Conservation (phyloP, 2,797 vertebrate genomes). For the Rhinogobio ventralis region DNA sequence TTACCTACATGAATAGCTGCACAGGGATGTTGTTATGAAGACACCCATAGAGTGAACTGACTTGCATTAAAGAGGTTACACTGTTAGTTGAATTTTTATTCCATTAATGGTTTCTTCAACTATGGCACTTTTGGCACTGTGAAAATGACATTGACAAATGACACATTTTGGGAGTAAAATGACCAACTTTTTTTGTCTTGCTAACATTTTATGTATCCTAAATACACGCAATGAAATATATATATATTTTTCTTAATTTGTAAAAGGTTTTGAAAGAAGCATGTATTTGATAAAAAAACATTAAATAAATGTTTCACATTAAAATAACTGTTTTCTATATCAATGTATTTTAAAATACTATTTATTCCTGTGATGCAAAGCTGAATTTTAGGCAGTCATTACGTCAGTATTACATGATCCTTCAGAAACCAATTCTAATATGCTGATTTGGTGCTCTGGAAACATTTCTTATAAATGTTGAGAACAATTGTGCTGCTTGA, state of each 20-base stretch:
- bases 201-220: background rate
- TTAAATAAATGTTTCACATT: background rate
- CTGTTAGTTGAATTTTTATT: background rate
- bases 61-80: background rate
- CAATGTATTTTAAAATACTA: background rate
- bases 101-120: background rate
- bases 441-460: background rate
- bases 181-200: background rate
- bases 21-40: background rate
- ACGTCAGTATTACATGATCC: background rate
- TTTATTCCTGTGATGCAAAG: background rate
- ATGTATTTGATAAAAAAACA: background rate
- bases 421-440: background rate
- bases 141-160: background rate
- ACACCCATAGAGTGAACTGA: background rate
- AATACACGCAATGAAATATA: background rate
- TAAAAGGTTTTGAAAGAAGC: background rate
- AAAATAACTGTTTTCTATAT: background rate
- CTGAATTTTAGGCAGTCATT: background rate
- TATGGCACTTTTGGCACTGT: background rate
- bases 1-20: constrained; percentile 14
- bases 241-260: no score
- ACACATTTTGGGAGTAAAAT: background rate
- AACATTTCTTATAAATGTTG: background rate
- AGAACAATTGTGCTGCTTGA: background rate